phyloP scores from a whole-genome alignment of 2,797 vertebrate genomes.

The Fistularia tabacaria region DNA sequence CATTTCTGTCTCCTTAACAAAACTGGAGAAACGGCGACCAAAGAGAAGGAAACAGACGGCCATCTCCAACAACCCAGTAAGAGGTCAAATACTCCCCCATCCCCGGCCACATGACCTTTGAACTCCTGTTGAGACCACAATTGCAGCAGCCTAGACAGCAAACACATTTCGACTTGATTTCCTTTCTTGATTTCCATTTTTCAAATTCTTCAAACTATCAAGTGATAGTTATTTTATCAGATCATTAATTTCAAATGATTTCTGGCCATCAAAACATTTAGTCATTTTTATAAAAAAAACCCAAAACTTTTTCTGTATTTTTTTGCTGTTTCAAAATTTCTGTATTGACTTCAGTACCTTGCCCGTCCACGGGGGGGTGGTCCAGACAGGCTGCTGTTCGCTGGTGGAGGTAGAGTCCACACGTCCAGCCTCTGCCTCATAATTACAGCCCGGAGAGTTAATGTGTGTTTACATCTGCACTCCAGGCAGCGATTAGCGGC shows the following conservation, averaged over 20 bases:
- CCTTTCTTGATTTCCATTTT: too few species aligned
- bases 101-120: constrained; percentile 18
- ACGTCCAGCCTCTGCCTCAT: constrained; percentile 49
- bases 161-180: too few species aligned
- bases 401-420: too few species aligned
- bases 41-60: constrained; percentile 21
- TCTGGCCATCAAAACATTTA: too few species aligned
- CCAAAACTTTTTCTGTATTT: too few species aligned
- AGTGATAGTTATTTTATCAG: too few species aligned
- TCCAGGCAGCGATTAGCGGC: constrained; percentile 51
- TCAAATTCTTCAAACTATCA: too few species aligned
- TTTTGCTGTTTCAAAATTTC: background rate
- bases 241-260: too few species aligned
- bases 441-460: constrained; percentile 53
- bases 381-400: constrained; percentile 25
- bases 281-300: too few species aligned
- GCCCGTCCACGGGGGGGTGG: constrained; percentile 53
- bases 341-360: background rate
- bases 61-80: constrained; percentile 33
- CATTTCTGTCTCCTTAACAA: too few species aligned
- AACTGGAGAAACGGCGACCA: too few species aligned
- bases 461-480: constrained; percentile 56
- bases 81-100: constrained; percentile 18
- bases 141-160: background rate
- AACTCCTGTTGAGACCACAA: constrained; percentile 19